These are phyloP conservation scores for Pangasius krempfi DNA, from an alignment of 2,797 vertebrate species.

Conservation along the genomic window DNA sequence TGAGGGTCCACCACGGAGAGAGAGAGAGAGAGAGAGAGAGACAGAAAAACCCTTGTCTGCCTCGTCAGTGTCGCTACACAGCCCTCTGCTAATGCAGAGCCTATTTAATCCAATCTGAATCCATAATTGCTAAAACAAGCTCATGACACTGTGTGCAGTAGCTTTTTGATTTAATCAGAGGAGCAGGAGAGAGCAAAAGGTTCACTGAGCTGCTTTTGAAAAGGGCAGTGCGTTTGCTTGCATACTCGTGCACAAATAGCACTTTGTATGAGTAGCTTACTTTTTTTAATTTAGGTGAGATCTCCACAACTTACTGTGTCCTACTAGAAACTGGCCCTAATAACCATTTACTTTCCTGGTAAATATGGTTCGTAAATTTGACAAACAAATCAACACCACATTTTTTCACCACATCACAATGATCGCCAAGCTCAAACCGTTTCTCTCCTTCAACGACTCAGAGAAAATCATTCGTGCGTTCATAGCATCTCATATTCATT, in stretches of 20 bases:
- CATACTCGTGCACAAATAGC: neutral
- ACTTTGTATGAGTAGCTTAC: neutral
- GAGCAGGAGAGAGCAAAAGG: slow-evolving; percentile 6
- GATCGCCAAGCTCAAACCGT: neutral
- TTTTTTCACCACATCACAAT: neutral
- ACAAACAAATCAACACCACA: neutral
- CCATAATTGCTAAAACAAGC: neutral
- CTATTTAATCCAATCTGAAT: slow-evolving; percentile 23
- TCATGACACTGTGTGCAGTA: neutral
- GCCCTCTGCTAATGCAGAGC: neutral
- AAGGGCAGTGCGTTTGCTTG: slow-evolving; percentile 14
- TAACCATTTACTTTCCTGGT: neutral
- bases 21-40: neutral
- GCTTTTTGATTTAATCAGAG: slow-evolving; percentile 20
- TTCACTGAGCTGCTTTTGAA: slow-evolving; percentile 12
- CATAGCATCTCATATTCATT: neutral
- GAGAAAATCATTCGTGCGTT: neutral
- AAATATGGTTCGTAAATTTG: neutral
- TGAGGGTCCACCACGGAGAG: neutral
- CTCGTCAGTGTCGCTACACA: too few species aligned
- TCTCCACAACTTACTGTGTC: neutral
- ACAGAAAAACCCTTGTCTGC: neutral
- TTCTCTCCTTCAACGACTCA: neutral
- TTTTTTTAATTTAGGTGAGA: neutral
- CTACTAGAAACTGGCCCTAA: too few species aligned